phyloP scores from a whole-genome alignment of 1,140 invertebrate species.

The Ceratina calcarata region DNA sequence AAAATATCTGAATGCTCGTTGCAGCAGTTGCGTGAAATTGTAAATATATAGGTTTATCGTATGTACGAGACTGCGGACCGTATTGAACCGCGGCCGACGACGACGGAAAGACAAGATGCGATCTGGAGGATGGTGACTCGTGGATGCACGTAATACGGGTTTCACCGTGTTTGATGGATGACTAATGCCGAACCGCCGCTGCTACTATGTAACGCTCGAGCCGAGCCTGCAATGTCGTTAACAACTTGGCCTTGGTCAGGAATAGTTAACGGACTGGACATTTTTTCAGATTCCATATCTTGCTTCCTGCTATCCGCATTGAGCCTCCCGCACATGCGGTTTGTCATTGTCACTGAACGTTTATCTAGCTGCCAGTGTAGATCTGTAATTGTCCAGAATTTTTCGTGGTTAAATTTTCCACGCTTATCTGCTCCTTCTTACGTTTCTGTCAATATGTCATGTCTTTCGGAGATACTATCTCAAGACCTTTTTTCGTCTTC shows the following conservation, averaged over 20 bases:
- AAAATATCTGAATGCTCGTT: conserved; percentile 40
- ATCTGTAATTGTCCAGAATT: conserved; percentile 44
- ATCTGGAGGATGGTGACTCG: conserved; percentile 38
- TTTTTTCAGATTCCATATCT: conserved; percentile 61
- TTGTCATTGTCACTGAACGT: conserved; percentile 56
- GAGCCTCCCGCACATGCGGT: conserved; percentile 47
- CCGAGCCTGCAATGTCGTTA: conserved; percentile 57
- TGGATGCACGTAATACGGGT: conserved; percentile 59
- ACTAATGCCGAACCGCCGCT: conserved; percentile 57
- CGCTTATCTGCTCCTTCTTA: no score
- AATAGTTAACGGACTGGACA: conserved; percentile 61
- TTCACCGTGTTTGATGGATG: conserved; percentile 66
- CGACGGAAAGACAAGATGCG: conserved; percentile 7
- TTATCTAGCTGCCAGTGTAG: conserved; percentile 40
- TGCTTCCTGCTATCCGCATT: conserved; percentile 58
- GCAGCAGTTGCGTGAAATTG: conserved; percentile 52
- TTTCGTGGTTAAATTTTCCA: conserved; percentile 1
- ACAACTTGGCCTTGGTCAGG: conserved; percentile 64
- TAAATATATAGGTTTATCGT: conserved; percentile 41
- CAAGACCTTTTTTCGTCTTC: no score
- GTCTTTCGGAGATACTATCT: no score
- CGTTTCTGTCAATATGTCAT: background rate
- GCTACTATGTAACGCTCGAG: conserved; percentile 33
- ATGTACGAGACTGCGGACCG: background rate
- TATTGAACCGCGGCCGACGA: no score